phyloP scores from a whole-genome alignment of 2,888 invertebrate genomes.

The Heteropelma amictum region DNA sequence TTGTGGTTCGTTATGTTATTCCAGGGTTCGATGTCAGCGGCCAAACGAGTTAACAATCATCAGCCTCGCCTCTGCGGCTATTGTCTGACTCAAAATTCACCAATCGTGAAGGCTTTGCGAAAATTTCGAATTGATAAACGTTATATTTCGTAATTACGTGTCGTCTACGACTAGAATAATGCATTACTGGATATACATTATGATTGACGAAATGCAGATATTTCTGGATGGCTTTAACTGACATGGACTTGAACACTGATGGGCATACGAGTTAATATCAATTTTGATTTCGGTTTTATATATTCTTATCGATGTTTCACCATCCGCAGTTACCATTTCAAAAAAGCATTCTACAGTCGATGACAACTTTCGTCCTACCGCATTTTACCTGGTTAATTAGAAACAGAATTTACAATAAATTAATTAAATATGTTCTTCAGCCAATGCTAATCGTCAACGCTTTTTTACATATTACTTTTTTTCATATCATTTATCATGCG shows the following conservation, averaged over 20 bases:
- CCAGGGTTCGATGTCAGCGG: neutral
- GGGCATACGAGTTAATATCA: neutral
- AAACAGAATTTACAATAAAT: too few species aligned
- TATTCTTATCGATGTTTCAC: too few species aligned
- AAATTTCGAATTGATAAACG: constrained; percentile 25
- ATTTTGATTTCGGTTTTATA: neutral
- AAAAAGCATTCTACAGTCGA: too few species aligned
- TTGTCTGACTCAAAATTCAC: constrained; percentile 7
- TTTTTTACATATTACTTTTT: too few species aligned
- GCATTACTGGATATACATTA: too few species aligned
- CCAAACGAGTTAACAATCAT: neutral
- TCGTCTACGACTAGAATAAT: too few species aligned
- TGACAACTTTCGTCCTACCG: too few species aligned
- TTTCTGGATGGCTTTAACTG: neutral
- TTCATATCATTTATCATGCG: too few species aligned
- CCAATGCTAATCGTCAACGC: too few species aligned
- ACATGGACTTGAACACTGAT: neutral
- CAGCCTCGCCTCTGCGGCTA: neutral
- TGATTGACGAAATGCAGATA: constrained; percentile 1
- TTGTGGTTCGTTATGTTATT: constrained; percentile 1
- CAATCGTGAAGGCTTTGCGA: constrained; percentile 23
- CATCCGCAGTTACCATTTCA: too few species aligned
- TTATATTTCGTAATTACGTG: constrained; percentile 20
- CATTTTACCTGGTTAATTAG: too few species aligned
- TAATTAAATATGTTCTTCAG: too few species aligned